Conservation (phyloP, 30 jellyfish, hydroid and myxozoan species). For the Mastigias papua region DNA sequence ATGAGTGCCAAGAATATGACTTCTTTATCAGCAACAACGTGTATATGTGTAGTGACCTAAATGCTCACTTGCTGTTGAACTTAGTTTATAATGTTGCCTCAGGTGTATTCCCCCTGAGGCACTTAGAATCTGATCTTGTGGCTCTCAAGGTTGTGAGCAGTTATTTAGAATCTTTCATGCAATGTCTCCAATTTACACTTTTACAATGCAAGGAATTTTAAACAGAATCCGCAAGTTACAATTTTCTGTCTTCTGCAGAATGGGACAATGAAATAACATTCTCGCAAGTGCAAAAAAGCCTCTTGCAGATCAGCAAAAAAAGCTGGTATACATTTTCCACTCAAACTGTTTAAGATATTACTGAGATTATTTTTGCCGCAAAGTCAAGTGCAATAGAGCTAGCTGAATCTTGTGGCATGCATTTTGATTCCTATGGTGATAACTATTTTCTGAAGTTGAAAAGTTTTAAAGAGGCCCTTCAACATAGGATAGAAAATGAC, state of each 20-base stretch:
- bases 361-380: slow-evolving; percentile 33
- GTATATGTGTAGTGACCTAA: slow-evolving; percentile 35
- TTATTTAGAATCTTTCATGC: slow-evolving; percentile 37
- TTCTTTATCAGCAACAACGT: slow-evolving; percentile 53
- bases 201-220: slow-evolving; percentile 48
- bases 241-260: slow-evolving; percentile 6
- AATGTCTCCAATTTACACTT: slow-evolving; percentile 50
- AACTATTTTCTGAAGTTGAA: background rate
- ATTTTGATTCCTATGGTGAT: slow-evolving; percentile 10
- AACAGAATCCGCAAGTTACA: slow-evolving; percentile 39
- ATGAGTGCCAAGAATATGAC: slow-evolving; percentile 9
- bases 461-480: slow-evolving; percentile 28
- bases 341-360: slow-evolving; percentile 13
- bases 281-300: slow-evolving; percentile 30
- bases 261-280: slow-evolving; percentile 21
- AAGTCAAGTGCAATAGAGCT: slow-evolving; percentile 51
- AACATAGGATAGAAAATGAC: slow-evolving; percentile 41
- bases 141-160: slow-evolving; percentile 55
- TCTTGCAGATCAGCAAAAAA: slow-evolving; percentile 34
- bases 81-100: slow-evolving; percentile 4
- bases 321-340: slow-evolving; percentile 3
- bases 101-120: slow-evolving; percentile 35
- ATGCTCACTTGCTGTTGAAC: slow-evolving; percentile 58
- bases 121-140: slow-evolving; percentile 35
- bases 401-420: slow-evolving; percentile 31